Evolutionary conservation across 37 sponge, comb jelly and placozoan genomes (phyloP).

Genomic region (Hormiphora californensis): DNA sequence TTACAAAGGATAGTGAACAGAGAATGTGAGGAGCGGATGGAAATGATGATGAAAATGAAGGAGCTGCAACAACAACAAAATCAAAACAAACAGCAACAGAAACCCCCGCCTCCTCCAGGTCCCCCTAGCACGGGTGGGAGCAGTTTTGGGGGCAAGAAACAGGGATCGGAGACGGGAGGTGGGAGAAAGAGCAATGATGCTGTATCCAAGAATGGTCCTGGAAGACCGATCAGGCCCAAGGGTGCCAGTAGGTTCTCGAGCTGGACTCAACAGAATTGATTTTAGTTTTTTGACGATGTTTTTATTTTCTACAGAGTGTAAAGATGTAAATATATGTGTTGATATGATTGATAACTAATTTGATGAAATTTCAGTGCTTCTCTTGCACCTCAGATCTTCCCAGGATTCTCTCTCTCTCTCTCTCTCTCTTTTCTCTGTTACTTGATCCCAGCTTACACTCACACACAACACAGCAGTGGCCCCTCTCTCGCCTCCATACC

Average conservation of each 20-base stretch:
- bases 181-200: too few species aligned
- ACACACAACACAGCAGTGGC: neutral
- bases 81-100: neutral
- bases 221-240: too few species aligned
- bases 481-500: neutral
- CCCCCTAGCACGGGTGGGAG: neutral
- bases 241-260: neutral
- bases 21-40: constrained; percentile 14
- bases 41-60: neutral
- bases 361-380: neutral
- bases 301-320: neutral
- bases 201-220: too few species aligned
- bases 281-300: neutral
- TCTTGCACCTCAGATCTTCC: neutral
- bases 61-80: neutral
- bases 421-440: too few species aligned
- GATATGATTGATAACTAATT: neutral
- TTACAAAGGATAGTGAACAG: neutral
- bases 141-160: neutral
- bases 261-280: neutral
- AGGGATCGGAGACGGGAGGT: neutral
- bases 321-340: neutral
- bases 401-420: too few species aligned
- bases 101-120: neutral
- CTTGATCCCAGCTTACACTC: neutral